Conservation (phyloP, 2,113 vertebrate species). For the Syrmaticus mikado region DNA sequence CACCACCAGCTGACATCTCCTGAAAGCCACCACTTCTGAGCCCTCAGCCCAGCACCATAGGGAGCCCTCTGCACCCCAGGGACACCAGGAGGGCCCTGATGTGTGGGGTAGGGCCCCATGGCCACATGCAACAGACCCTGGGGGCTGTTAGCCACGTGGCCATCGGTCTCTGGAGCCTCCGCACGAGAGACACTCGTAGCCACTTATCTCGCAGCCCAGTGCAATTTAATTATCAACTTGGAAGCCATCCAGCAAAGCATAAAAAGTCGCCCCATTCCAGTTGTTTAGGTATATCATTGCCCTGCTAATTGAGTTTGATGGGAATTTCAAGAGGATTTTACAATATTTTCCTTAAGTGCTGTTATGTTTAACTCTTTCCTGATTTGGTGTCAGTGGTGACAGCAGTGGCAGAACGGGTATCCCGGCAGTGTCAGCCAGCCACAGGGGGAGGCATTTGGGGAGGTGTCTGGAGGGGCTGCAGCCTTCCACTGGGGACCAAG, state of each 20-base stretch:
- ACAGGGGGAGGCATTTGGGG: accelerated
- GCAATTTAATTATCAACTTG: slow-evolving; percentile 51
- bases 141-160: not conserved
- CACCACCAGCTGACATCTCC: not conserved
- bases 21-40: not conserved
- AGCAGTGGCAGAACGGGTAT: not conserved
- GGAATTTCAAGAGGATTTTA: slow-evolving; percentile 56
- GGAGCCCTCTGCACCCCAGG: not conserved
- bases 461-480: not conserved
- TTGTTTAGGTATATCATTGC: slow-evolving; percentile 52
- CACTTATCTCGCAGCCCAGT: slow-evolving; percentile 31
- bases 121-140: not conserved
- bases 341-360: slow-evolving; percentile 24
- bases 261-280: not conserved
- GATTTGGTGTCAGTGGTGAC: not conserved
- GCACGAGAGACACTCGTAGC: not conserved
- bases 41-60: no score
- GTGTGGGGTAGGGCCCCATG: accelerated
- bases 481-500: accelerated
- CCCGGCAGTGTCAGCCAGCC: not conserved
- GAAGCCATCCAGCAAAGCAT: slow-evolving; percentile 56
- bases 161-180: not conserved
- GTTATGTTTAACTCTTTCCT: not conserved
- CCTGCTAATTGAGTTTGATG: slow-evolving; percentile 60
- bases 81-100: not conserved